Evolutionary conservation across 92 coral and sea anemone species (phyloP), one percentile per base, ranked within the genome.

Genomic region (Siderastrea radians): DNA sequence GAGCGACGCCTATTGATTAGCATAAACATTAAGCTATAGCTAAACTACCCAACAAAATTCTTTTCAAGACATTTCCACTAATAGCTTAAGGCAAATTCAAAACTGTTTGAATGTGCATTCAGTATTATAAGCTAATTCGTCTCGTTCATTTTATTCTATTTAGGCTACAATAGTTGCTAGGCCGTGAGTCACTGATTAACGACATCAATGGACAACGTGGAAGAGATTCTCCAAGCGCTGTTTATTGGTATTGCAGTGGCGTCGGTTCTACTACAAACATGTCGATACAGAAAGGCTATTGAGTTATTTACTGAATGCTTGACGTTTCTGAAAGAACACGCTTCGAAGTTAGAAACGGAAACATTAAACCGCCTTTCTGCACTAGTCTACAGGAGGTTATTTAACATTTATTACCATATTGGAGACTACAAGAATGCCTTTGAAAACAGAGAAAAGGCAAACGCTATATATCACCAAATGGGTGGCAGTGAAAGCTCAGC

Each of bases 241-340:
- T n/a, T 72, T 19, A 17, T 48, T 48, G 77, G 58, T 38, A 50
- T 72, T 72, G 60, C 77, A 2, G 58, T 72, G 60, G 77, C 77
- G 50, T 50, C 60, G 6, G 15, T 72, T 72, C 17, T 72, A 59
- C 77, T 72, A 16, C 60, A 72, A 3, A 72, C 77, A 12, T n/a
- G n/a, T 72, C 77, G 77, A 15, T 72, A 49, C 77, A 72, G 13
- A 9, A 72, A 72, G 16, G 77, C 77, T 47, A 16, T 72, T 16
- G 77, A 72, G 46, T 15, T 72, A 47, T 50, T 72, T 45, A 16
- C n/a, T 4, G 77, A 72, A 10, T 49, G 77, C 11, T 49, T 72
- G 77, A 59, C 50, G n/a, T 45, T 72, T 72, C 58, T 72, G 15
- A 50, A 72, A 4, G 6, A 44, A 49, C n/a, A 68, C 45, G 43